These are phyloP conservation scores for Dinocampus coccinellae DNA, from an alignment of 2,888 invertebrate genomes.

Conservation along the genomic window DNA sequence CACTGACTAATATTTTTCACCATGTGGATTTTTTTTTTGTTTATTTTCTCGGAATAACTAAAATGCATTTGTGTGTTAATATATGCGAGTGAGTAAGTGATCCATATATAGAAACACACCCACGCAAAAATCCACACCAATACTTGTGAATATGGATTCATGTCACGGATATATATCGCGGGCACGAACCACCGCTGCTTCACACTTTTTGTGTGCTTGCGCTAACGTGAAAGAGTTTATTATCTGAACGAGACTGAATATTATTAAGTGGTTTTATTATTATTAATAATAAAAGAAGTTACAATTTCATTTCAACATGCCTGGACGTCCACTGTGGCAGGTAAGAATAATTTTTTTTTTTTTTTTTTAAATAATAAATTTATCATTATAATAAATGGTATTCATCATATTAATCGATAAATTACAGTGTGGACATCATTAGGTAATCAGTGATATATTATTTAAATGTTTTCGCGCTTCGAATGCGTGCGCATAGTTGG, in stretches of 20 bases:
- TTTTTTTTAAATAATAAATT: background rate
- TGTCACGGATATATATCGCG: conserved; percentile 67
- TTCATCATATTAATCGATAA: too few species aligned
- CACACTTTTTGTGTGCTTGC: conserved; percentile 67
- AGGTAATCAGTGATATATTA: too few species aligned
- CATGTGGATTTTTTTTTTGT: background rate
- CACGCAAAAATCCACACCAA: conserved; percentile 57
- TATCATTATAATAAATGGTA: background rate
- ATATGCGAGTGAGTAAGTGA: conserved; percentile 50
- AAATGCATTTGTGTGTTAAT: conserved; percentile 12
- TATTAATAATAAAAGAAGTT: too few species aligned
- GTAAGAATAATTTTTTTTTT: conserved; percentile 67
- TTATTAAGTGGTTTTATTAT: background rate
- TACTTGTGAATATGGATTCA: conserved; percentile 57
- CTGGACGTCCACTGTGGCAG: conserved; percentile 84
- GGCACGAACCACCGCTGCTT: conserved; percentile 54
- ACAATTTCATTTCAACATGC: too few species aligned
- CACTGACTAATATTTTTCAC: background rate
- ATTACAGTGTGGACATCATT: too few species aligned
- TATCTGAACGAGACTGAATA: conserved; percentile 22
- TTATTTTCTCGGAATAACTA: background rate
- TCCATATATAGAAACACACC: conserved; percentile 67
- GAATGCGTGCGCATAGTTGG: background rate
- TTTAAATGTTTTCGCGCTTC: background rate
- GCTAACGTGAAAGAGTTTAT: conserved; percentile 42